Base-by-base conservation (phyloP, 1,140 invertebrate genomes). In the Penaeus japonicus region DNA sequence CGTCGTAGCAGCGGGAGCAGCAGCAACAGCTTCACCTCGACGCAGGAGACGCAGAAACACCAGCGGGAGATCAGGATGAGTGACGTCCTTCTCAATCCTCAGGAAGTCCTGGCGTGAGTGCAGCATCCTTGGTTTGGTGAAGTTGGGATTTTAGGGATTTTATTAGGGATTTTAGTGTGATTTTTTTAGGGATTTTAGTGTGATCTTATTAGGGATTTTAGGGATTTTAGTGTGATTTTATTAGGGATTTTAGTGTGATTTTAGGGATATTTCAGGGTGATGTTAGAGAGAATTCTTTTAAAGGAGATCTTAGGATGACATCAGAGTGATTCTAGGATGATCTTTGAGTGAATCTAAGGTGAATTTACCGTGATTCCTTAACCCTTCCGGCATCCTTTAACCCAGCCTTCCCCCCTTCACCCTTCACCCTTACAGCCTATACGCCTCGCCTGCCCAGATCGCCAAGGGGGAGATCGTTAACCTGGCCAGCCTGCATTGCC, bases 371-470 rank as follows among this genome's bases (percentile, higher is more conserved):
- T 15, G 17, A 30, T 24, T 47, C 24, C 22, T 18, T 47, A 20
- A n/a, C 27, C 18, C 32, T 24, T 17, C 65, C 35, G 4, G 1
- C 32, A 20, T 20, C 24, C 54, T 27, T 47, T 35, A 0, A n/a
- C 27, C 22, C 24, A 15, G 0, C 39, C 35, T 47, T 53, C 4
- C 32, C 22, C 27, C 35, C 73, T 4, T 22, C 59, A 2, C 54
- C n/a, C 55, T 27, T 80, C 32, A 35, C 20, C 22, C 55, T 39
- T n/a, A 2, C 83, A 90, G 90, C 93, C 91, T 95, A 12, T 95
- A 94, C 91, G 93, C 94, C n/a, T 95, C 94, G 35, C 92, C 92
- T 77, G 92, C 93, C 83, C 94, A 94, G 90, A 92, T 94, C 53
- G 91, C 92, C 0, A 92, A 93, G 55, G 94, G 94, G 1, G 94